Percentiles rank a stretch among this genome's conserved stretches.
These are phyloP conservation scores for Chelon auratus DNA, from an alignment of 2,797 vertebrate genomes.

Conservation along the genomic window DNA sequence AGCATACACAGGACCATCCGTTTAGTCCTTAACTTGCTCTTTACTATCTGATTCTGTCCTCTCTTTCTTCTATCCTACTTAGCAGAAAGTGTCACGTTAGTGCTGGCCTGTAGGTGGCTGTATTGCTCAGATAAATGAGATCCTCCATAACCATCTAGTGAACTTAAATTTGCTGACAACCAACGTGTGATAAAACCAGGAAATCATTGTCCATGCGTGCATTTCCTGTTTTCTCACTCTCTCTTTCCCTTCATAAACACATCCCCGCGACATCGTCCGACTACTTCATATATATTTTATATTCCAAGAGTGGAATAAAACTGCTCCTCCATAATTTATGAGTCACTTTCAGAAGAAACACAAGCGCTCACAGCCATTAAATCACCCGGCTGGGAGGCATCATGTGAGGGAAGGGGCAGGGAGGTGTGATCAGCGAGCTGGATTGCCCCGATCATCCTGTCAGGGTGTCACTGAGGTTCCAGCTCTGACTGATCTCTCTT, in stretches of 20 bases:
- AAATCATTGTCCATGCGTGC: conserved; percentile 14
- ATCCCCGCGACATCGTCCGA: not conserved
- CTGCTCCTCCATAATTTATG: conserved; percentile 57
- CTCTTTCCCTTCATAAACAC: conserved; percentile 13
- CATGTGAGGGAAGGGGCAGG: not conserved
- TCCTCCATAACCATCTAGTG: not conserved
- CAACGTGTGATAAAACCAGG: conserved; percentile 8
- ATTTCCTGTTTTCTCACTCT: not conserved
- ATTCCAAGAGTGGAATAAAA: conserved; percentile 47
- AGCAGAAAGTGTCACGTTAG: not conserved
- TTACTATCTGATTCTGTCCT: no score
- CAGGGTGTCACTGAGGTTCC: conserved; percentile 42
- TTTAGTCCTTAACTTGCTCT: no score
- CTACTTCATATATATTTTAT: conserved; percentile 55
- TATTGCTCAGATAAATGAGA: conserved; percentile 24
- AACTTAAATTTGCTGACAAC: not conserved
- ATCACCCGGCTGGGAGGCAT: conserved; percentile 13
- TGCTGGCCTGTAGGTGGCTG: conserved; percentile 52
- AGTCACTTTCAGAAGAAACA: conserved; percentile 54
- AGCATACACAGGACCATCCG: no score
- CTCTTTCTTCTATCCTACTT: no score
- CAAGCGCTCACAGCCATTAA: conserved; percentile 49
- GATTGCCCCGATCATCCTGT: conserved; percentile 38
- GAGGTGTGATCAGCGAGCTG: conserved; percentile 27
- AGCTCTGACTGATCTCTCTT: conserved; percentile 10